phyloP scores from a whole-genome alignment of 2,113 vertebrate genomes.

The Spermophilus dauricus region DNA sequence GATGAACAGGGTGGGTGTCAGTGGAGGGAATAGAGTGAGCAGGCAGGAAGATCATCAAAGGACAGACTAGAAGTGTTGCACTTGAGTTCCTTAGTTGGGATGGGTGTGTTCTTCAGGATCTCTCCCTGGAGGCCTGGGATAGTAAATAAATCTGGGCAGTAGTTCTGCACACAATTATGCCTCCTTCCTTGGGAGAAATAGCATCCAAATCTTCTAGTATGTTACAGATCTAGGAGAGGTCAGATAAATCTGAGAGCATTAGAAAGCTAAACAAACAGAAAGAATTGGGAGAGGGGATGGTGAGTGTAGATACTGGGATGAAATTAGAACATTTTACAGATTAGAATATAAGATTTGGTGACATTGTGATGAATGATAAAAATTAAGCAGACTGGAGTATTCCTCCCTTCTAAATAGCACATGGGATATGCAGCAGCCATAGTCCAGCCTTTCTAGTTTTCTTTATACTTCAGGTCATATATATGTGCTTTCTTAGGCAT shows the following conservation, averaged over 20 bases:
- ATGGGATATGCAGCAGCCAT: not conserved
- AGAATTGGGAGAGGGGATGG: not conserved
- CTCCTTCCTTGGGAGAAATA: constrained; percentile 30
- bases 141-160: not conserved
- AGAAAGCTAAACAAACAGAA: constrained; percentile 37
- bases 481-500: constrained; percentile 1
- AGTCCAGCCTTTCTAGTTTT: not conserved
- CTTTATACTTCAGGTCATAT: constrained; percentile 37
- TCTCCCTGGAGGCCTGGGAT: not conserved
- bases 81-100: not conserved
- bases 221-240: constrained; percentile 23
- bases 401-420: not conserved
- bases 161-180: not conserved
- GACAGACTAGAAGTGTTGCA: not conserved
- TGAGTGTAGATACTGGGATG: not conserved
- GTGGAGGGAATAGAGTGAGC: not conserved
- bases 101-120: not conserved
- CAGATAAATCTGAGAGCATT: constrained; percentile 16
- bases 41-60: not conserved
- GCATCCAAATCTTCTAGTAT: constrained; percentile 26
- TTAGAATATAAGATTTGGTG: constrained; percentile 12
- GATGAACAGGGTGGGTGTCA: not conserved
- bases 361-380: not conserved
- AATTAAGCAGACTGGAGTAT: not conserved
- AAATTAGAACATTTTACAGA: not conserved